These are phyloP conservation scores for Medauroidea extradentata DNA, from an alignment of 1,140 invertebrate species.

Conservation along the genomic window DNA sequence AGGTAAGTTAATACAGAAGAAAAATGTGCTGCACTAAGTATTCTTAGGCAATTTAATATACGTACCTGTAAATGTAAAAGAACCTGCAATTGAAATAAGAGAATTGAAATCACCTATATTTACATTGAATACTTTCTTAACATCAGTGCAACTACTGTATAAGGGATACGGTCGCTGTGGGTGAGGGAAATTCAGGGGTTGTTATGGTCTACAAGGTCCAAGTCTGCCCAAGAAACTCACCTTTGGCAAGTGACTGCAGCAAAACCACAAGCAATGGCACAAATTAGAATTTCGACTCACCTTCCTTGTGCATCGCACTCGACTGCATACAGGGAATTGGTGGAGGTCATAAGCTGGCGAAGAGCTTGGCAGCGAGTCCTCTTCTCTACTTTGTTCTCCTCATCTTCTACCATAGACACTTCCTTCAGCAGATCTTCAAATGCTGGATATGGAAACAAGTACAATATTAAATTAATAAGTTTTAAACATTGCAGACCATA, in stretches of 20 bases:
- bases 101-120: background rate
- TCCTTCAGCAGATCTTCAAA: slow-evolving; percentile 32
- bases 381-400: slow-evolving; percentile 24
- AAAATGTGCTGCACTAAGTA: too few relatives aligned
- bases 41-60: too few relatives aligned
- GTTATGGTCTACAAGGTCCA: too few relatives aligned
- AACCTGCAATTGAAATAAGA: background rate
- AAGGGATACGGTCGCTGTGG: too few relatives aligned
- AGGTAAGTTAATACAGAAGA: background rate
- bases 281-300: too few relatives aligned
- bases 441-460: slow-evolving; percentile 3
- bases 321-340: slow-evolving; percentile 50
- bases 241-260: too few relatives aligned
- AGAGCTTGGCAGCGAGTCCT: slow-evolving; percentile 60
- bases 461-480: background rate
- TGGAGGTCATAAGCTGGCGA: slow-evolving; percentile 25
- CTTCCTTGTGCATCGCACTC: slow-evolving; percentile 61
- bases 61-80: too few relatives aligned
- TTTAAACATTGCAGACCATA: background rate
- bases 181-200: too few relatives aligned
- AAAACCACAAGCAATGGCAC: too few relatives aligned
- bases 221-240: too few relatives aligned
- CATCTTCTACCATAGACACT: slow-evolving; percentile 26
- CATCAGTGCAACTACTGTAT: too few relatives aligned
- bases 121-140: background rate